These are phyloP conservation scores for Apis mellifera DNA, from an alignment of 1,140 invertebrate genomes.

Conservation along the genomic window Amel_HAv3.1 CM009940.2:3095001-3095500, in stretches of 20 bases:
- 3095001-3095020: too few relatives aligned
- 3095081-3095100: too few relatives aligned
- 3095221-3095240: neutral
- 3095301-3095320: constrained; percentile 11
- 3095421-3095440: constrained; percentile 37
- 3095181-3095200: neutral
- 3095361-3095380: constrained; percentile 6
- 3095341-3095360: neutral
- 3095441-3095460: constrained; percentile 13
- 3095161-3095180: neutral
- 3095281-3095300: neutral
- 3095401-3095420: constrained; percentile 16
- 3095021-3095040: neutral
- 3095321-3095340: neutral
- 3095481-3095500: neutral
- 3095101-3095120: too few relatives aligned
- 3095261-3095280: neutral
- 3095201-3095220: neutral
- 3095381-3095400: constrained; percentile 28
- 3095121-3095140: too few relatives aligned
- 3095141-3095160: too few relatives aligned
- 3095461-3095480: constrained; percentile 19
- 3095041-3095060: neutral
- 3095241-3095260: too few relatives aligned
- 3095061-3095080: too few relatives aligned